phyloP scores from a whole-genome alignment of 2,888 invertebrate species.

The Orchesella flavescens region DNA sequence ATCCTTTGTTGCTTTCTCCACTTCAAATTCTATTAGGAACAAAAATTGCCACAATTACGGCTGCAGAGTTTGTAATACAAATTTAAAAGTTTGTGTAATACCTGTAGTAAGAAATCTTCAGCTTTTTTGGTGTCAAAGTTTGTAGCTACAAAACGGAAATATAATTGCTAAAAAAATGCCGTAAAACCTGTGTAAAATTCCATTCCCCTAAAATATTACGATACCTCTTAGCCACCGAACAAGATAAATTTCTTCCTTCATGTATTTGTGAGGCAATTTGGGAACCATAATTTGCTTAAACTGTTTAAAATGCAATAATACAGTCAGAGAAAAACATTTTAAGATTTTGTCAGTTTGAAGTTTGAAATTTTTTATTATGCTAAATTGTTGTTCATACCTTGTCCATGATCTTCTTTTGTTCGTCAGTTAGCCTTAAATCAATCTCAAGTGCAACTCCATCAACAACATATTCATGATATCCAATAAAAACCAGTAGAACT shows the following conservation, averaged over 20 bases:
- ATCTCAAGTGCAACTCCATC: slow-evolving; percentile 29
- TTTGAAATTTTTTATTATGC: neutral
- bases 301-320: neutral
- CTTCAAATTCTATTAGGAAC: slow-evolving; percentile 21
- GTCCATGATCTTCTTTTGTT: slow-evolving; percentile 47
- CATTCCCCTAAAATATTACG: no score
- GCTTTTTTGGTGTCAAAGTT: slow-evolving; percentile 49
- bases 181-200: neutral
- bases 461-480: slow-evolving; percentile 10
- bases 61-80: neutral
- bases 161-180: neutral
- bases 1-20: slow-evolving; percentile 51
- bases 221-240: slow-evolving; percentile 43
- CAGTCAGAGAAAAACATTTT: neutral
- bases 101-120: slow-evolving; percentile 42
- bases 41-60: neutral
- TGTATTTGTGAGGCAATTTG: slow-evolving; percentile 44
- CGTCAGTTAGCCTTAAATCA: slow-evolving; percentile 37
- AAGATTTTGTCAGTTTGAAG: neutral
- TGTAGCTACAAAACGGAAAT: slow-evolving; percentile 10
- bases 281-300: slow-evolving; percentile 37
- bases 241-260: slow-evolving; percentile 52
- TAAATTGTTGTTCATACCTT: slow-evolving; percentile 23
- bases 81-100: neutral
- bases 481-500: slow-evolving; percentile 1